Percentiles rank a stretch among this genome's conserved stretches.
phyloP scores from a whole-genome alignment of 1,140 invertebrate species.

The Drosophila ohnishii region DNA sequence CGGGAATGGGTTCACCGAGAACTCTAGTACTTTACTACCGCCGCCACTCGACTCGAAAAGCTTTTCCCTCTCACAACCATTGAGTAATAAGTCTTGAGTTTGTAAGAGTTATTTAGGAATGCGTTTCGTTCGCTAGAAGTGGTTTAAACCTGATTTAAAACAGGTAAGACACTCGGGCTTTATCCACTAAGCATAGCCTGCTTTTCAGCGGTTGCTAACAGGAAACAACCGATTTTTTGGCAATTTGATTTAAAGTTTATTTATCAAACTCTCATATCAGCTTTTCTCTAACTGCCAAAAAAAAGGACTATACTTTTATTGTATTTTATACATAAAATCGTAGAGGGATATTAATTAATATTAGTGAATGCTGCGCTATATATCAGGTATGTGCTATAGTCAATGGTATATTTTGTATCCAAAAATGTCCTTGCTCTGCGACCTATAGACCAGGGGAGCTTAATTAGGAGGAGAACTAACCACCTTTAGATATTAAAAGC shows the following conservation, averaged over 20 bases:
- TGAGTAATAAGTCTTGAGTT: constrained; percentile 3
- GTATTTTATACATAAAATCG: neutral
- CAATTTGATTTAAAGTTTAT: no score
- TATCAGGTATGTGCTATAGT: neutral
- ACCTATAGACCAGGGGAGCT: neutral
- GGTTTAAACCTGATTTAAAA: neutral
- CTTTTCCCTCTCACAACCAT: constrained; percentile 1
- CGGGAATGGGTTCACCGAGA: constrained; percentile 31
- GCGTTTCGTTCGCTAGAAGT: neutral
- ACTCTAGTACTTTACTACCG: constrained; percentile 13
- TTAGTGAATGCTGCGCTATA: neutral
- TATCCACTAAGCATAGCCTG: neutral
- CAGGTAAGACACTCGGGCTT: neutral
- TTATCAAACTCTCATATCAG: neutral
- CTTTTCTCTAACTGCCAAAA: neutral
- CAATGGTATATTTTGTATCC: neutral
- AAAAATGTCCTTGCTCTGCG: neutral
- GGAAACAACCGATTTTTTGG: no score
- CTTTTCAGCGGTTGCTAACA: neutral
- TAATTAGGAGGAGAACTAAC: no score
- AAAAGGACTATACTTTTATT: no score
- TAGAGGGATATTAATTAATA: neutral
- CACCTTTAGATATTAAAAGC: no score
- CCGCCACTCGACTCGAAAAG: constrained; percentile 42
- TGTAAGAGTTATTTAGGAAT: neutral